Conservation (phyloP, 2,113 vertebrate genomes). For the Plestiodon gilberti region DNA sequence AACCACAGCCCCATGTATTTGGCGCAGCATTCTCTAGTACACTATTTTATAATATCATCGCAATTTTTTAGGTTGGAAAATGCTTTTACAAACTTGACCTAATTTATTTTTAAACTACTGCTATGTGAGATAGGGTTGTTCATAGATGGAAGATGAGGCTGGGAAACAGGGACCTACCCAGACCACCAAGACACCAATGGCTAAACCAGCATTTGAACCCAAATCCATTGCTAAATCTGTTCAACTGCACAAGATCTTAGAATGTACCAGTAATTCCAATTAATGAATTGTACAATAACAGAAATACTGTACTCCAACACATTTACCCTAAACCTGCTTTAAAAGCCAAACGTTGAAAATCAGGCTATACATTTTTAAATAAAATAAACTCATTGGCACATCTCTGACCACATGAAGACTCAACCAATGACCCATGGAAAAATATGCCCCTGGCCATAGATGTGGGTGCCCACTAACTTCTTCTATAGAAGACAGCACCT, state of each 20-base stretch:
- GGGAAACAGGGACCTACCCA: neutral
- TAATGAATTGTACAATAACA: neutral
- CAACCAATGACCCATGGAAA: neutral
- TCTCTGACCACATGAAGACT: neutral
- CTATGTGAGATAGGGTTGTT: too few species aligned
- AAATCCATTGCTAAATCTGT: too few species aligned
- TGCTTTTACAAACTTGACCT: too few species aligned
- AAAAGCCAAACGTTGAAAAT: neutral
- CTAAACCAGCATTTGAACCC: neutral
- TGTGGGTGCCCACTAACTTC: neutral
- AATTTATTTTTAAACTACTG: too few species aligned
- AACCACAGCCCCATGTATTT: constrained; percentile 9
- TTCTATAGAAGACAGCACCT: neutral
- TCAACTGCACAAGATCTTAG: neutral
- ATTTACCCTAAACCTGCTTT: neutral
- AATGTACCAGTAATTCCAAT: neutral
- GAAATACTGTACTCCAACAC: neutral
- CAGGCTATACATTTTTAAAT: neutral
- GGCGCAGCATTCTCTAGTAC: too few species aligned
- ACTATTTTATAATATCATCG: too few species aligned
- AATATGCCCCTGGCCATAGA: neutral
- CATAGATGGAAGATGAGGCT: too few species aligned
- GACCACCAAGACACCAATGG: neutral
- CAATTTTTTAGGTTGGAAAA: too few species aligned
- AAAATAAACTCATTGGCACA: neutral